Conservation (phyloP, 2,113 vertebrate genomes). For the Tragelaphus buxtoni region DNA sequence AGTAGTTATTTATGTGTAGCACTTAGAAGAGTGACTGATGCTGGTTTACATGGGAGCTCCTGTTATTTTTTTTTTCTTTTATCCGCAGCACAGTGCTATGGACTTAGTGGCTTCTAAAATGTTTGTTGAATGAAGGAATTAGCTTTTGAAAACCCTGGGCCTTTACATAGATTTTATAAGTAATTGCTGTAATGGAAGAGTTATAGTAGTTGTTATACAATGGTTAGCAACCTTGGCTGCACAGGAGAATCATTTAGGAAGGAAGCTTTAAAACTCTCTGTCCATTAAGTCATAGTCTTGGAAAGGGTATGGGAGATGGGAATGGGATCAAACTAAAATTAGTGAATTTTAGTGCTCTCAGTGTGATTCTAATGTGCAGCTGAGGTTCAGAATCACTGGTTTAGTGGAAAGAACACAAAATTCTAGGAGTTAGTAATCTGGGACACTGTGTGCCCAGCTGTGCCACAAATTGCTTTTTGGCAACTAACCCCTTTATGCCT, state of each 20-base stretch:
- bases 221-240: constrained; percentile 4
- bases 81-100: neutral
- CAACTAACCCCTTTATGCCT: neutral
- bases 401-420: constrained; percentile 37
- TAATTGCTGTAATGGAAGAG: neutral
- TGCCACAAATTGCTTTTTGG: constrained; percentile 4
- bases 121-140: constrained; percentile 34
- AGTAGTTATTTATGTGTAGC: neutral
- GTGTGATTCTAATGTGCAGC: neutral
- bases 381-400: constrained; percentile 10
- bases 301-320: neutral
- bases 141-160: neutral
- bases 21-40: neutral
- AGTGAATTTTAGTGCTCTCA: neutral
- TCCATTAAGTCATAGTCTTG: constrained; percentile 3
- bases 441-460: neutral
- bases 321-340: neutral
- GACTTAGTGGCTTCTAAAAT: constrained; percentile 30
- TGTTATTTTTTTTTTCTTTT: neutral
- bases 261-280: constrained; percentile 20
- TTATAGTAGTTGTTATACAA: neutral
- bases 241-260: neutral
- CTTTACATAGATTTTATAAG: constrained; percentile 24
- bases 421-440: constrained; percentile 18
- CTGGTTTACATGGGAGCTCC: neutral